These are phyloP conservation scores for Corapipo altera DNA, from an alignment of 2,113 vertebrate species.

Conservation along the genomic window DNA sequence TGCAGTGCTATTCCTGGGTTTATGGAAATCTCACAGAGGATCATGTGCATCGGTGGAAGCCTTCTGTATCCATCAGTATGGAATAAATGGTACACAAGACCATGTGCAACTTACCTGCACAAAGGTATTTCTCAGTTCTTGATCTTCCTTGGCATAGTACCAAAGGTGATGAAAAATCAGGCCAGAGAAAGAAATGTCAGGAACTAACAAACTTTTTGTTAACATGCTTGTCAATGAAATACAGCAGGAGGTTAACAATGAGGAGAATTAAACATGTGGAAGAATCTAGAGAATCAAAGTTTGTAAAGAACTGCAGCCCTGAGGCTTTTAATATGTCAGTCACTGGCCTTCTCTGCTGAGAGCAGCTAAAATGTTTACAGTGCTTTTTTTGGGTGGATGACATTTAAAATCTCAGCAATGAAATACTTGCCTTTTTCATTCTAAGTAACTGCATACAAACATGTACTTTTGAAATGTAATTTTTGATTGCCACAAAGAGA, in stretches of 20 bases:
- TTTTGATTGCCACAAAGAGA: conserved; percentile 13
- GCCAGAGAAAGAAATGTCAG: not conserved
- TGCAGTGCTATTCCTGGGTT: not conserved
- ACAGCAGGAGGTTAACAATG: not conserved
- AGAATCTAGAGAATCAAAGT: conserved; percentile 31
- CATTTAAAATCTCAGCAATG: conserved; percentile 34
- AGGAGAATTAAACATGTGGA: not conserved
- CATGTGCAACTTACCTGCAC: not conserved
- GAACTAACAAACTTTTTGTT: not conserved
- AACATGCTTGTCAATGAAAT: not conserved
- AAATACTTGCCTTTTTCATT: conserved; percentile 1
- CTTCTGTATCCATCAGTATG: not conserved
- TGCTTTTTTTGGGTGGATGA: conserved; percentile 5
- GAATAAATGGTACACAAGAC: not conserved
- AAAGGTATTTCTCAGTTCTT: not conserved
- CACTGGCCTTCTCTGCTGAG: not conserved
- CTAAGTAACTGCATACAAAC: conserved; percentile 6
- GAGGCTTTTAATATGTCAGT: conserved; percentile 36
- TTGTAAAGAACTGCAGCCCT: conserved; percentile 24
- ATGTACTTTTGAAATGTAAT: conserved; percentile 19
- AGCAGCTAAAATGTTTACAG: conserved; percentile 21
- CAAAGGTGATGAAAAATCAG: not conserved
- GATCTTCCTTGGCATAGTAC: not conserved
- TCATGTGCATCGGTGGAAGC: not conserved
- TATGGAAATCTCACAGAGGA: not conserved